Base-by-base conservation (phyloP, 2,797 vertebrate genomes). In the Megaceryle alcyon region DNA sequence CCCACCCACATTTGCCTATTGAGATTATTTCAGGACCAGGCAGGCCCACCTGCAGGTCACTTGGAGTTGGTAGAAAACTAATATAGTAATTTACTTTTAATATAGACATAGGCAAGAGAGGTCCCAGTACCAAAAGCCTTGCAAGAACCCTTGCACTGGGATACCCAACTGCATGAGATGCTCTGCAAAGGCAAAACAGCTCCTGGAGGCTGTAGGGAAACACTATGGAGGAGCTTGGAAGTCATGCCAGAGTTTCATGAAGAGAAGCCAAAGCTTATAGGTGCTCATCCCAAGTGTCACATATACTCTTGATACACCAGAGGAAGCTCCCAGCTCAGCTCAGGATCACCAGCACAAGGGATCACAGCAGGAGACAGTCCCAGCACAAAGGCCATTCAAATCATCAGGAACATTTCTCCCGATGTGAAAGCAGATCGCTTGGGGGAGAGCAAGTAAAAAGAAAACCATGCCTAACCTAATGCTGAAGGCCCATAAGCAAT, bases 221-320 rank as follows among this genome's bases (percentile, higher is more conserved):
- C 10, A 48, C 20, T 29, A 12, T 3, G 1, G 22, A 51, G 29
- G 35, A 72, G 33, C 57, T 26, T 59, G n/a, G 26, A 87, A 73
- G 28, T 25, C 11, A 21, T 9, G 16, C 17, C 16, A 84, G 73
- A 81, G 56, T 1, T 61, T 21, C 26, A 19, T 5, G 56, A 80
- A 80, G 49, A 79, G 66, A 56, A 88, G 53, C 12, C 59, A 80
- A 41, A 82, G 14, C 17, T 53, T 68, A 3, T 0, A 63, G 23
- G 56, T 12, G 39, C 14, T 85, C 61, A 56, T 11, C 13, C 6
- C 26, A 48, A 51, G 26, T 39, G 35, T 46, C 73, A 64, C 4
- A n/a, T 3, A 81, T 12, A 56, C 10, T 23, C n/a, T 0, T 21
- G 39, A 23, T n/a, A 46, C 1, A 2, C 0, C 65, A 23, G 28